A percentile compares a stretch with the other conserved stretches of the same genome.
Evolutionary conservation across 2,888 invertebrate genomes (phyloP).

Genomic region (Sussaba pulchella): DNA sequence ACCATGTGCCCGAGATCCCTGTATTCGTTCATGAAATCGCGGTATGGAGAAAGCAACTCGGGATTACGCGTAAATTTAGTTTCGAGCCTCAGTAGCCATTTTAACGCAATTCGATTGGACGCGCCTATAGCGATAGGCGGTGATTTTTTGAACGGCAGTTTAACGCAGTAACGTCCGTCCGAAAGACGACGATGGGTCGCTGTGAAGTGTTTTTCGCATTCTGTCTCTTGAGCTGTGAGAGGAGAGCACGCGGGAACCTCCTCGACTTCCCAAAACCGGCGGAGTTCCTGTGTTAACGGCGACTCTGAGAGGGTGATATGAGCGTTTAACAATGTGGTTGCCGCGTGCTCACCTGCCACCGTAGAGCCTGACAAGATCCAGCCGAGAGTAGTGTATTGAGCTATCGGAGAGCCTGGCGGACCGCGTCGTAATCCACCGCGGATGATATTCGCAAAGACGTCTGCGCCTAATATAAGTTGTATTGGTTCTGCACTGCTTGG

Average conservation of each 20-base stretch:
- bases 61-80: slow-evolving; percentile 3
- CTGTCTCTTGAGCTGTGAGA: background rate
- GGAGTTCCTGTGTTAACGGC: background rate
- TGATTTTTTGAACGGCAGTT: slow-evolving; percentile 26
- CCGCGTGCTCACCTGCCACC: background rate
- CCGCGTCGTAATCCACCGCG: slow-evolving; percentile 13
- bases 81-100: slow-evolving; percentile 30
- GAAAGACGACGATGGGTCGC: slow-evolving; percentile 9
- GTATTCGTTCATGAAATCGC: slow-evolving; percentile 43
- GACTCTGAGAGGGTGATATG: background rate
- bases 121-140: background rate
- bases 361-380: slow-evolving; percentile 30
- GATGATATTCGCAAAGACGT: slow-evolving; percentile 24
- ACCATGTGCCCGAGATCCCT: slow-evolving; percentile 23
- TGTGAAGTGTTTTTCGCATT: slow-evolving; percentile 43
- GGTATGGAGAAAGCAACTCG: background rate
- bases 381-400: slow-evolving; percentile 21
- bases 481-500: slow-evolving; percentile 27
- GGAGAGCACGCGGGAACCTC: slow-evolving; percentile 1
- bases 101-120: slow-evolving; percentile 5
- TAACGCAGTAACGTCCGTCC: slow-evolving; percentile 19
- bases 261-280: slow-evolving; percentile 46
- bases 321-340: background rate
- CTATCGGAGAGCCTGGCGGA: slow-evolving; percentile 8
- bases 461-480: slow-evolving; percentile 18